Conservation (phyloP, 2,888 invertebrate species). For the Arctia plantaginis region DNA sequence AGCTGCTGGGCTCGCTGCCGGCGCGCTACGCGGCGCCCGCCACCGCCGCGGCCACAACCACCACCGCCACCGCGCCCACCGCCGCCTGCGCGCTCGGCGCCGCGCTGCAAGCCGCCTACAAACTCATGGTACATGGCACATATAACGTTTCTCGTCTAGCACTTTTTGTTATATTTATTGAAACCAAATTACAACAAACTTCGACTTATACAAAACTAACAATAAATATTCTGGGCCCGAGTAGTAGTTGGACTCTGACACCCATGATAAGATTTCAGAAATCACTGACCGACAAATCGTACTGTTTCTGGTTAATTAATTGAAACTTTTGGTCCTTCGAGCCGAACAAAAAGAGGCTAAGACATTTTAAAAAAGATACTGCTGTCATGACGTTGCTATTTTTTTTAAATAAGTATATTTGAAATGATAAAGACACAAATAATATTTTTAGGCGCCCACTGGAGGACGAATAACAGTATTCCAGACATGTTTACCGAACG, state of each 20-base stretch:
- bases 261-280: no score
- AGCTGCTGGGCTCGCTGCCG: slow-evolving; percentile 93
- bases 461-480: slow-evolving; percentile 98
- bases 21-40: slow-evolving; percentile 89
- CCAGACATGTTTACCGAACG: slow-evolving; percentile 94
- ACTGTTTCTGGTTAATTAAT: no score
- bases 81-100: slow-evolving; percentile 96
- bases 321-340: slow-evolving; percentile 1
- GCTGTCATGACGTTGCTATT: not conserved
- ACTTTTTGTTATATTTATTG: no score
- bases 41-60: slow-evolving; percentile 82
- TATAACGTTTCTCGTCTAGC: no score
- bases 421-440: not conserved
- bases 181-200: no score
- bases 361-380: not conserved
- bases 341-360: not conserved
- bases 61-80: slow-evolving; percentile 94
- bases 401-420: not conserved
- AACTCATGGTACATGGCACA: slow-evolving; percentile 90
- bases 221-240: no score
- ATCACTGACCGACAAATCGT: no score
- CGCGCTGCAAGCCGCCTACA: slow-evolving; percentile 96
- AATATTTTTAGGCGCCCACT: slow-evolving; percentile 89
- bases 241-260: no score
- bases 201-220: no score